phyloP scores from a whole-genome alignment of 2,113 vertebrate genomes.

The Grallaria varia region DNA sequence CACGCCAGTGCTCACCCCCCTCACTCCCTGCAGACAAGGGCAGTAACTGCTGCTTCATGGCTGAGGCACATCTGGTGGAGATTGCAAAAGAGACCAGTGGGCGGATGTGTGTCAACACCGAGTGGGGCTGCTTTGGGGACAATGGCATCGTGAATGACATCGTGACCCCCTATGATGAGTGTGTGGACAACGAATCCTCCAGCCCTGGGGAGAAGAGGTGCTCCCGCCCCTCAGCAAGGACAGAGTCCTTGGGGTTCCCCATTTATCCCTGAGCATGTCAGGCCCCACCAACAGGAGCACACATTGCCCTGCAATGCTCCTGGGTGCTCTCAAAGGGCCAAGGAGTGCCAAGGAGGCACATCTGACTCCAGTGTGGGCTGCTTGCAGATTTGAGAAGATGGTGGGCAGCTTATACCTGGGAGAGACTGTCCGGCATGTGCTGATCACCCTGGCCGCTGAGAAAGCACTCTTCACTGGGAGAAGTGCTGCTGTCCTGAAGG shows the following conservation, averaged over 20 bases:
- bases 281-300: neutral
- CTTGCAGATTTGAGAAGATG: constrained; percentile 87
- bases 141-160: constrained; percentile 54
- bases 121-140: constrained; percentile 73
- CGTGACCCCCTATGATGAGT: constrained; percentile 73
- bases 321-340: neutral
- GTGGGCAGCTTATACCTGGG: constrained; percentile 83
- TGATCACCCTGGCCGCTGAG: constrained; percentile 68
- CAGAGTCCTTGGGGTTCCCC: neutral
- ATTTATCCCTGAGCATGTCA: neutral
- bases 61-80: constrained; percentile 52
- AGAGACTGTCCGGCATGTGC: constrained; percentile 75
- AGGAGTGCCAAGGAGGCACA: neutral
- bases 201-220: constrained; percentile 13
- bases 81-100: constrained; percentile 41
- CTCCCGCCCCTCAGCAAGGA: neutral
- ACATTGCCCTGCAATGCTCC: neutral
- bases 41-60: constrained; percentile 79
- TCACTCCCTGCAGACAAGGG: constrained; percentile 7
- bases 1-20: accelerated
- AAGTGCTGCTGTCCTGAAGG: constrained; percentile 5
- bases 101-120: constrained; percentile 65
- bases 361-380: neutral
- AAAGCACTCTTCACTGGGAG: constrained; percentile 71
- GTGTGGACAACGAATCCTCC: constrained; percentile 73